Evolutionary conservation across 2,113 vertebrate species (phyloP), one percentile per base, ranked within the genome.

Genomic region (Dasyprocta punctata): DNA sequence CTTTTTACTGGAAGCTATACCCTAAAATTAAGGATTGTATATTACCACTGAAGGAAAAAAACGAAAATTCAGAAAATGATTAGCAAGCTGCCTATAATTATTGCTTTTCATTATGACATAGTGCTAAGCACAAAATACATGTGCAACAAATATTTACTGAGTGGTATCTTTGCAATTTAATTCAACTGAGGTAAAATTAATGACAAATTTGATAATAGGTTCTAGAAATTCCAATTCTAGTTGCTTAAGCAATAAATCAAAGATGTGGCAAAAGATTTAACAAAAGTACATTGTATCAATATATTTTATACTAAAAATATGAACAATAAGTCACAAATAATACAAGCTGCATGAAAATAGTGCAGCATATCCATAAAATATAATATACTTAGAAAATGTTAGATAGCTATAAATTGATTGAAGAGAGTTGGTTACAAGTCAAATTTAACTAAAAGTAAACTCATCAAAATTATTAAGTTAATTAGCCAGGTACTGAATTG

Each of bases 181-280:
- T 49, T 82, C 11, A 92, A 67, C 17, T 58, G 17, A 89, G 8
- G 9, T 67, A 73, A 86, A 41, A 63, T 73, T 1, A 73, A 22
- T 90, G 36, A 75, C 61, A 95, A 92, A 94, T 88, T 85, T 92
- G 20, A 30, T 63, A 63, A 61, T 38, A 71, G 33, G 22, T 88
- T 85, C n/a, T 81, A 58, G 38, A 95, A 81, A 61, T 83, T 19
- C 0, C 67, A 86, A 73, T 92, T 82, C n/a, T 91, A n/a, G 33
- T 52, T 58, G 89, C 44, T 61, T 61, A 88, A 78, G 30, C 56
- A 63, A 81, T 82, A 92, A 73, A 83, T 92, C 38, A 75, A 86
- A 80, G 3, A 83, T 30, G 13, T 90, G 54, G 16, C 94, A 26
- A 81, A 92, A 54, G 12, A 81, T 86, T 92, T 94, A 92, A 83